These are phyloP conservation scores for Sarcophilus harrisii DNA, from an alignment of 2,797 vertebrate species.

Conservation along the genomic window DNA sequence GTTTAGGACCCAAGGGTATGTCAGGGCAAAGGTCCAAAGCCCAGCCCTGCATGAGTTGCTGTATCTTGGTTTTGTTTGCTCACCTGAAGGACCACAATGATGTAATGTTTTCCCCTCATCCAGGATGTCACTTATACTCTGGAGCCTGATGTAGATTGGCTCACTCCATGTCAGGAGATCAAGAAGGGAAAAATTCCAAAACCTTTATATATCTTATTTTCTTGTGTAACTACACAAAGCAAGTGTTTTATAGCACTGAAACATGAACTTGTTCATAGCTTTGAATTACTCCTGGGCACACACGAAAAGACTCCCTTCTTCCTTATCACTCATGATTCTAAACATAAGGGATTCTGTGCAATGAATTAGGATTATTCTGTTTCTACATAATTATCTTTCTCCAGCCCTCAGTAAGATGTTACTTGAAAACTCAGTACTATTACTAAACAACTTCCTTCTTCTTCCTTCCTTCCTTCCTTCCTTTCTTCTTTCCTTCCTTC, in stretches of 20 bases:
- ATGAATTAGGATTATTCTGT: neutral
- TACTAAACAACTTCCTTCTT: neutral
- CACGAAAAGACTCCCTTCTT: neutral
- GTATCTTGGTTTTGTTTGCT: slow-evolving; percentile 64
- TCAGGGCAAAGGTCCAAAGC: slow-evolving; percentile 57
- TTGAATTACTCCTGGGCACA: neutral
- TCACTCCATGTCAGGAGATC: slow-evolving; percentile 13
- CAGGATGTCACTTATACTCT: slow-evolving; percentile 35
- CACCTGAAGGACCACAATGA: slow-evolving; percentile 52
- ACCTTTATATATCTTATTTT: slow-evolving; percentile 17
- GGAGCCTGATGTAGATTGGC: neutral
- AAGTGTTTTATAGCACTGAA: neutral
- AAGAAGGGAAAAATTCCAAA: slow-evolving; percentile 46
- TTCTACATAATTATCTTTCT: neutral
- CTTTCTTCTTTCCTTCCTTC: neutral
- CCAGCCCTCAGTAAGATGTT: neutral
- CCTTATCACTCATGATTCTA: neutral
- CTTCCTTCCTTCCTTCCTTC: neutral
- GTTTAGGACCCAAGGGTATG: slow-evolving; percentile 1
- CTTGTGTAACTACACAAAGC: slow-evolving; percentile 23
- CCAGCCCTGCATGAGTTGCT: neutral
- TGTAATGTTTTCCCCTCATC: slow-evolving; percentile 64
- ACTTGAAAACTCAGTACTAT: neutral
- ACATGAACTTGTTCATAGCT: neutral
- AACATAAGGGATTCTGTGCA: neutral